These are phyloP conservation scores for Elaphurus davidianus DNA, from an alignment of 2,113 vertebrate genomes.

Conservation along the genomic window DNA sequence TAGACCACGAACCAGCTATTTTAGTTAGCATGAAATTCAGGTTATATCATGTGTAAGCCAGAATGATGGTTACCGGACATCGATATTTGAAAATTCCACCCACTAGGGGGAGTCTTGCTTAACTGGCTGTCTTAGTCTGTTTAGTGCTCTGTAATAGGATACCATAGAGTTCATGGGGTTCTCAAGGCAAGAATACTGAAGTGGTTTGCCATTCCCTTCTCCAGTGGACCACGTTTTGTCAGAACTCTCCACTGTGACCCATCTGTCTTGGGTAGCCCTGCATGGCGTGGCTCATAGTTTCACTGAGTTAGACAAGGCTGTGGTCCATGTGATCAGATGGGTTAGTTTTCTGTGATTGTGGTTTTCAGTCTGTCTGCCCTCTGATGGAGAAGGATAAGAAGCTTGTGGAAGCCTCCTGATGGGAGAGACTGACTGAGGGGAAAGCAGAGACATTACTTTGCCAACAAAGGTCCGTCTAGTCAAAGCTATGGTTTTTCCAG, in stretches of 20 bases:
- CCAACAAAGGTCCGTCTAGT: background rate
- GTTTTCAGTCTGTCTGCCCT: background rate
- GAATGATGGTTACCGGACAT: rapidly evolving
- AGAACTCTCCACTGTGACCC: background rate
- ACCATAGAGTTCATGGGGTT: rapidly evolving
- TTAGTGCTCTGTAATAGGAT: background rate
- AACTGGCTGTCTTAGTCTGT: background rate
- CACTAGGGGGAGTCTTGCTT: background rate
- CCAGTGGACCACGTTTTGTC: background rate
- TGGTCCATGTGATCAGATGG: background rate
- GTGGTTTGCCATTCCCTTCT: background rate
- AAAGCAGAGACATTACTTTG: background rate
- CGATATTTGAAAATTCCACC: background rate
- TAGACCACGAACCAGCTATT: background rate
- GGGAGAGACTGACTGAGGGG: background rate
- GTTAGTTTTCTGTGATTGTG: background rate
- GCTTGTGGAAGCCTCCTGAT: background rate
- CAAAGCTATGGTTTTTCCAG: background rate
- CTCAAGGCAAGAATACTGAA: background rate
- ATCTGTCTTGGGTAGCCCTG: background rate
- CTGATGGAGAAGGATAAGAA: background rate
- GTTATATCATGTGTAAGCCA: background rate
- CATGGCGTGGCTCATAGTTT: background rate
- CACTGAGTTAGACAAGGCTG: background rate
- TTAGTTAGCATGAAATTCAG: background rate